Conservation (phyloP, 2,113 vertebrate genomes). For the Noctilio leporinus region DNA sequence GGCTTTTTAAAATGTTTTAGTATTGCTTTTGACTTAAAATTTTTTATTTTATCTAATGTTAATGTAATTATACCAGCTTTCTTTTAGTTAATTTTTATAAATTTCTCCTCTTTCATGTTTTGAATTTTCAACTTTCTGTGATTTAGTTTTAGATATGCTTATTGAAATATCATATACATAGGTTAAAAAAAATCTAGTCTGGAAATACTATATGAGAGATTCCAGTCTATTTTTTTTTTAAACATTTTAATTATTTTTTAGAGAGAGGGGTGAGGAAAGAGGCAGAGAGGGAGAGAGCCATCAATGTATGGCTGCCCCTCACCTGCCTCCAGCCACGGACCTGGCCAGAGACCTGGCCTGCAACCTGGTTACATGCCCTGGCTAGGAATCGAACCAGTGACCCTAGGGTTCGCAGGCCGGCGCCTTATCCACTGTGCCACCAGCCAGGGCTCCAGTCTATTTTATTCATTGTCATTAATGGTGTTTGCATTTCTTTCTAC, state of each 20-base stretch:
- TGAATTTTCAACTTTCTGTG: not conserved
- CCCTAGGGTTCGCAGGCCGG: too few species aligned
- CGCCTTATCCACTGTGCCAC: too few species aligned
- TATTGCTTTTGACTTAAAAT: not conserved
- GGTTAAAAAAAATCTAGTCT: not conserved
- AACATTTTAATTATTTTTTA: too few species aligned
- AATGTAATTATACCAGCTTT: not conserved
- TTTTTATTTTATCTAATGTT: not conserved
- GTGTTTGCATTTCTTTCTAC: not conserved
- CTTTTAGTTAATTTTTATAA: not conserved
- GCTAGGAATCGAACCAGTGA: too few species aligned
- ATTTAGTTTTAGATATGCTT: not conserved
- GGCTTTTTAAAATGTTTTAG: not conserved
- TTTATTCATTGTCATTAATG: not conserved
- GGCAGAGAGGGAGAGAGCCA: too few species aligned
- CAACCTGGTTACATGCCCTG: too few species aligned
- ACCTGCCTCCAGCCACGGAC: too few species aligned
- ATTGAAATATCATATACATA: not conserved
- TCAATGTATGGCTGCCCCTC: too few species aligned
- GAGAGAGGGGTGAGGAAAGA: too few species aligned
- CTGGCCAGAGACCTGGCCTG: too few species aligned
- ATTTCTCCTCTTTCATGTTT: not conserved
- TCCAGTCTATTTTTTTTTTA: not conserved
- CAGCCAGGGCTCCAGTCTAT: too few species aligned
- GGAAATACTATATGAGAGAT: not conserved